Percentiles rank a stretch among this genome's conserved stretches.
phyloP scores from a whole-genome alignment of 2,113 vertebrate species.

The Prunella fulvescens region DNA sequence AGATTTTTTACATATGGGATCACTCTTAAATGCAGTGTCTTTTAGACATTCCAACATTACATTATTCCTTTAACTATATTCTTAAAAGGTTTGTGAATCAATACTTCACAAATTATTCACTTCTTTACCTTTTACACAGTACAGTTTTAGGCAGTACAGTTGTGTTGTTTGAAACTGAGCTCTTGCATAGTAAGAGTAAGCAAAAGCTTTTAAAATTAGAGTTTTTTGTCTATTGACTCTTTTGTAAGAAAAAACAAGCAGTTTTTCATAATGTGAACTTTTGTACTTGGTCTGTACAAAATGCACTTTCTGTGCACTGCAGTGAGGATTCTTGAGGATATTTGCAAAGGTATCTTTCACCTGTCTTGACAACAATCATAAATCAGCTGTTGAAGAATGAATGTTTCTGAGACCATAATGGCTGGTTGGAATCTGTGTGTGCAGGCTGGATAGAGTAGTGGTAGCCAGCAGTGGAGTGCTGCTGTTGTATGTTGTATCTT shows the following conservation, averaged over 20 bases:
- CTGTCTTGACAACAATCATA: background rate
- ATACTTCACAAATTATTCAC: background rate
- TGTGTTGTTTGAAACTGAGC: background rate
- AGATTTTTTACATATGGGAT: background rate
- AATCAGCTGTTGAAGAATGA: background rate
- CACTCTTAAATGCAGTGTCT: background rate
- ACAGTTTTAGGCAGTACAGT: background rate
- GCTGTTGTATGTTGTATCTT: background rate
- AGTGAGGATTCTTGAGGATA: background rate
- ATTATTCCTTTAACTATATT: background rate
- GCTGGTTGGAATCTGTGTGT: background rate
- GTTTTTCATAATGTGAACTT: background rate
- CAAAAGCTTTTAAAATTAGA: background rate
- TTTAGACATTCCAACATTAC: background rate
- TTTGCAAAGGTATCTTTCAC: background rate
- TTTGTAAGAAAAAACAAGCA: background rate
- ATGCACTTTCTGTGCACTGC: background rate
- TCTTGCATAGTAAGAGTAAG: background rate
- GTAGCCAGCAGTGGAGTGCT: background rate
- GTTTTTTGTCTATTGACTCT: background rate
- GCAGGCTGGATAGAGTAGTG: background rate
- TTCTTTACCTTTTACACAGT: background rate
- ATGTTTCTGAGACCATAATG: background rate
- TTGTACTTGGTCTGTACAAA: background rate
- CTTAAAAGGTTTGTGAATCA: background rate